Percentiles rank a stretch among this genome's conserved stretches.
Evolutionary conservation across 2,888 invertebrate genomes (phyloP).

Genomic region (Melieria crassipennis): DNA sequence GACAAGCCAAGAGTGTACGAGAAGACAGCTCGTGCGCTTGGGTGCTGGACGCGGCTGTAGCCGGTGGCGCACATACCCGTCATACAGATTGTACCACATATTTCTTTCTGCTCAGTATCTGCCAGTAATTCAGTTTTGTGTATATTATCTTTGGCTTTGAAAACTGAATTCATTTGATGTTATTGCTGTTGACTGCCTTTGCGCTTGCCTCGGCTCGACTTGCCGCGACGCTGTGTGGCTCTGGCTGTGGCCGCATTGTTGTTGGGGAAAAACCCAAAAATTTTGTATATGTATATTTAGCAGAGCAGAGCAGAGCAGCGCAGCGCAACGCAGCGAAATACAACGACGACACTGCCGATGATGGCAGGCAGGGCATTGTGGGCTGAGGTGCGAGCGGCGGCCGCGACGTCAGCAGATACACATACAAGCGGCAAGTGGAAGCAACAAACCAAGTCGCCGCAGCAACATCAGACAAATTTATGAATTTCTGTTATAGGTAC

Average conservation of each 20-base stretch:
- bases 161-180: conserved; percentile 15
- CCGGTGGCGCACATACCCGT: background rate
- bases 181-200: conserved; percentile 2
- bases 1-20: background rate
- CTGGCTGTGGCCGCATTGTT: conserved; percentile 8
- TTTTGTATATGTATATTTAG: conserved; percentile 43
- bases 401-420: conserved; percentile 1
- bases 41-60: background rate
- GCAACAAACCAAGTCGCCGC: background rate
- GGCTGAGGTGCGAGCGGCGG: conserved; percentile 9
- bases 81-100: background rate
- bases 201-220: background rate
- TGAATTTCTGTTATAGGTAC: conserved; percentile 6
- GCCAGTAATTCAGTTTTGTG: background rate
- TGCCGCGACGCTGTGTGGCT: conserved; percentile 21
- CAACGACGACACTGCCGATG: conserved; percentile 5
- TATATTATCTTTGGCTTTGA: conserved; percentile 30
- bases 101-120: background rate
- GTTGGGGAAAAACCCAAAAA: conserved; percentile 48
- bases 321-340: conserved; percentile 16
- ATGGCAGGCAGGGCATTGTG: background rate
- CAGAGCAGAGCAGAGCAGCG: conserved; percentile 32
- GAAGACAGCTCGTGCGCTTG: background rate
- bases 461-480: conserved; percentile 16
- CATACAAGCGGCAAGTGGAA: background rate